Evolutionary conservation across 2,888 invertebrate species (phyloP), one percentile per base, ranked within the genome.

Genomic region (Bhutanitis thaidina): DNA sequence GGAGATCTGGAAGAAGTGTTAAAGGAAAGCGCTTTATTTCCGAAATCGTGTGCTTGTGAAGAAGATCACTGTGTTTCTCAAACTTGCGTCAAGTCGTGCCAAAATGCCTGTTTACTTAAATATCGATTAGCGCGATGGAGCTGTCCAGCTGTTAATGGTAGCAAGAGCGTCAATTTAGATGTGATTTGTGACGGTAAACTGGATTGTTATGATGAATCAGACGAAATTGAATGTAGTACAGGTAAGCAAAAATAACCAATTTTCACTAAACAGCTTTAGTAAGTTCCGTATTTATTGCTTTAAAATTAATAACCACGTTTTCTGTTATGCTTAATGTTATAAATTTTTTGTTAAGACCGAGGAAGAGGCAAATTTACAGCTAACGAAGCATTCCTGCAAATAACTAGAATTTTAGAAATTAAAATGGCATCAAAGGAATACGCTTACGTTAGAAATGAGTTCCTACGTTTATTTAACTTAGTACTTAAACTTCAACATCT

Each of bases 161-260:
- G 60, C 1, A 58, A 57, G 10, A 64, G 63, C 38, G 62, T 87
- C 7, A 43, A 74, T 1, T 41, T 87, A 10, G 68, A 77, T 56
- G 55, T 60, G 1, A 39, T 87, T 34, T 87, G 88, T 56, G 85
- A 88, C 53, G 87, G 88, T 0, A 86, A 83, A 74, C 54, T 75
- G 12, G 88, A 88, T 52, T 88, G 88, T 57, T 71, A 62, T 45
- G 83, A 86, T 59, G 77, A 81, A 62, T 66, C 71, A 25, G 88
- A 88, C 59, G 88, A 88, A 64, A 59, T 27, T 16, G 65, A 50
- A 37, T 88, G 88, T 56, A 56, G 56, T n/a, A 44, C 45, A 56
- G 77, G 82, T 81, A 68, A 25, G 43, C 14, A 40, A 29, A 25
- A n/a, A n/a, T 15, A n/a, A n/a, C n/a, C n/a, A n/a, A n/a, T n/a